Conservation (phyloP, 1,140 invertebrate species). For the Bombus pyrosoma region DNA sequence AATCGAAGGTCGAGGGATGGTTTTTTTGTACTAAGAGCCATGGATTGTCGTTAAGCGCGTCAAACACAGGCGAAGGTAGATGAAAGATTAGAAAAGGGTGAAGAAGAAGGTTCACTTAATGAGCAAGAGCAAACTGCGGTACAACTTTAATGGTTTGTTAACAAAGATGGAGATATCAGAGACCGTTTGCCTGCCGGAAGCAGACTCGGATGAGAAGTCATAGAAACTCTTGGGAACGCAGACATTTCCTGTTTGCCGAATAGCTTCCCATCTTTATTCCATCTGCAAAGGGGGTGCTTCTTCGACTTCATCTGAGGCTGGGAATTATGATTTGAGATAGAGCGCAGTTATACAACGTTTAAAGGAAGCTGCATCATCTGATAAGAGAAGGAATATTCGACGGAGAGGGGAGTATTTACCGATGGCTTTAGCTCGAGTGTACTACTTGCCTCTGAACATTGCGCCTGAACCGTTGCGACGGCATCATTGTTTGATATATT, state of each 20-base stretch:
- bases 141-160: constrained; percentile 75
- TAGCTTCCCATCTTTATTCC: constrained; percentile 77
- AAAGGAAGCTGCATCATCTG: constrained; percentile 32
- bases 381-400: constrained; percentile 44
- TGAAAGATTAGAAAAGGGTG: constrained; percentile 56
- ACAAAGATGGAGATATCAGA: constrained; percentile 70
- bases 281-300: constrained; percentile 73
- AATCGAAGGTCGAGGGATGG: neutral
- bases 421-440: neutral
- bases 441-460: neutral
- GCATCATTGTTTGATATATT: no score
- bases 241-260: constrained; percentile 68
- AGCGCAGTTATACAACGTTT: constrained; percentile 1
- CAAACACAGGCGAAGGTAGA: constrained; percentile 16
- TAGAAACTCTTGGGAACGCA: constrained; percentile 66
- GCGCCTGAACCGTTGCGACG: neutral
- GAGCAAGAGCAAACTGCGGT: constrained; percentile 60
- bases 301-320: constrained; percentile 53
- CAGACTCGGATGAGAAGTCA: constrained; percentile 68
- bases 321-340: constrained; percentile 67
- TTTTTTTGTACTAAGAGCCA: neutral
- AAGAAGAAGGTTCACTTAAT: constrained; percentile 49
- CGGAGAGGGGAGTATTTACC: neutral
- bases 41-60: constrained; percentile 17
- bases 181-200: constrained; percentile 60